Percentiles rank a stretch among this genome's conserved stretches.
phyloP scores from a whole-genome alignment of 1,140 invertebrate species.

The Trachymyrmex septentrionalis region DNA sequence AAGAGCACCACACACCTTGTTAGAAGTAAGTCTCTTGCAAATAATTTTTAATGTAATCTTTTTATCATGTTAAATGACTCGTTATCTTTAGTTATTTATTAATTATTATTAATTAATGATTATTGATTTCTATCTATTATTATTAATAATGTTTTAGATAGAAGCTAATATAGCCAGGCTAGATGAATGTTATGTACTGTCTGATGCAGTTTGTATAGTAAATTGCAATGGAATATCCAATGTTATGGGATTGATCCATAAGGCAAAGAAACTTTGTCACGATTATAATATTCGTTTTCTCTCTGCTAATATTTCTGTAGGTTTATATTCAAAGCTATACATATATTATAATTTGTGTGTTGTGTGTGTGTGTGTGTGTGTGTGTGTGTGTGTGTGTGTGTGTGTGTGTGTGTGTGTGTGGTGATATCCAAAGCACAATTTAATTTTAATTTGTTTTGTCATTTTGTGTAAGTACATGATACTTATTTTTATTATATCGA shows the following conservation, averaged over 20 bases:
- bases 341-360: too few relatives aligned
- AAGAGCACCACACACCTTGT: conserved; percentile 69
- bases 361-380: too few relatives aligned
- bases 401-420: not conserved
- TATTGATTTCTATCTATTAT: conserved; percentile 43
- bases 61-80: not conserved
- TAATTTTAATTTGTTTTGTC: not conserved
- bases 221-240: conserved; percentile 78
- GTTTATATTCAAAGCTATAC: conserved; percentile 52
- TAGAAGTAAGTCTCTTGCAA: conserved; percentile 74
- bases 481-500: not conserved
- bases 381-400: too few relatives aligned
- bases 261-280: conserved; percentile 75
- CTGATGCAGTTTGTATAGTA: conserved; percentile 78
- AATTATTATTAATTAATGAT: conserved; percentile 40
- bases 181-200: conserved; percentile 80
- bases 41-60: conserved; percentile 12
- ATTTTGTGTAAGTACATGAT: not conserved
- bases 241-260: conserved; percentile 73
- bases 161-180: conserved; percentile 78
- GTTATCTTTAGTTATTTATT: conserved; percentile 20
- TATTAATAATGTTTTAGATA: conserved; percentile 76
- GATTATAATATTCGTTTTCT: conserved; percentile 82
- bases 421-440: not conserved
- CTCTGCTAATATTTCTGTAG: conserved; percentile 79